These are phyloP conservation scores for Heliangelus exortis DNA, from an alignment of 2,797 vertebrate genomes.

Conservation along the genomic window DNA sequence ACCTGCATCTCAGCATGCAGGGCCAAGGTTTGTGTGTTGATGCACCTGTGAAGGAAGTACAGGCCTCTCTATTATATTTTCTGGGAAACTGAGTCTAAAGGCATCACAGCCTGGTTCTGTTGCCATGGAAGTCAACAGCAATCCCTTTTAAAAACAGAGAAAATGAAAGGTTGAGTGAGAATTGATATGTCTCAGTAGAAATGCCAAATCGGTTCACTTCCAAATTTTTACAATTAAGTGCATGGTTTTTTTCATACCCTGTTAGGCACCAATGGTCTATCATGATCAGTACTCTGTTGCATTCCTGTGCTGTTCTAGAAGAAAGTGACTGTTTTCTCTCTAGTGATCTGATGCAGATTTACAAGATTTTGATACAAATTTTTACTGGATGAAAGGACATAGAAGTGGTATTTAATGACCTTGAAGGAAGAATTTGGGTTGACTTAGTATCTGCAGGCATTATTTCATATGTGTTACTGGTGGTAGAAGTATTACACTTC, in stretches of 20 bases:
- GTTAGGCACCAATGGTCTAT: neutral
- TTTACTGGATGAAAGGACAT: neutral
- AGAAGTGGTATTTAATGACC: neutral
- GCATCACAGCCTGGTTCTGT: neutral
- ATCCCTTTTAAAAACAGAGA: neutral
- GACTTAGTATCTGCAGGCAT: neutral
- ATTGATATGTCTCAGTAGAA: neutral
- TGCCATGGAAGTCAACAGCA: slow-evolving; percentile 1
- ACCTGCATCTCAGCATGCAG: neutral
- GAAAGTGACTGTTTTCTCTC: neutral
- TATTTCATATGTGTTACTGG: neutral
- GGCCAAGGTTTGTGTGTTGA: neutral
- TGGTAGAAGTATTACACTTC: neutral
- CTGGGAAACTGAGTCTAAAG: slow-evolving; percentile 54
- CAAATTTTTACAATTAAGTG: neutral
- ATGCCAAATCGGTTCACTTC: neutral
- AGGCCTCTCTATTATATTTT: neutral
- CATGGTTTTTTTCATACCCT: neutral
- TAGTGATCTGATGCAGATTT: neutral
- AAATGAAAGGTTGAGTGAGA: slow-evolving; percentile 8
- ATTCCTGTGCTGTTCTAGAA: neutral
- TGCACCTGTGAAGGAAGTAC: neutral
- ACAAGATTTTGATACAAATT: neutral
- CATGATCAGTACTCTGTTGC: neutral
- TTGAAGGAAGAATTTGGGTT: neutral